Percentiles rank a stretch among this genome's conserved stretches.
phyloP scores from a whole-genome alignment of 2,888 invertebrate species.

The Epinotia brunnichana region DNA sequence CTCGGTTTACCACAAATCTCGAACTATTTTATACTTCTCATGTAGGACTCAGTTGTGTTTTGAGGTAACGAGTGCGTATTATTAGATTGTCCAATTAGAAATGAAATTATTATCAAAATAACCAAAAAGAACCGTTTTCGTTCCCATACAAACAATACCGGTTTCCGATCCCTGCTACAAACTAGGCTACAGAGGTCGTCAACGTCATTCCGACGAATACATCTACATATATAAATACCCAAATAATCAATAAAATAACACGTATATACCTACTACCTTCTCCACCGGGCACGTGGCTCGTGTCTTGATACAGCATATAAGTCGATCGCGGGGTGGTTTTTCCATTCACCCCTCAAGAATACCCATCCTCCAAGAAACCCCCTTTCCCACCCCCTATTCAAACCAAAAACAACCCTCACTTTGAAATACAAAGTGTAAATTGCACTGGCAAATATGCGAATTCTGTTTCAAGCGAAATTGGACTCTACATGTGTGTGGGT shows the following conservation, averaged over 20 bases:
- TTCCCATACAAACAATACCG: too few species aligned
- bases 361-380: conserved; percentile 42
- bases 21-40: too few species aligned
- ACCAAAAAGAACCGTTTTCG: too few species aligned
- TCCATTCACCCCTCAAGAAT: conserved; percentile 51
- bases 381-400: conserved; percentile 2
- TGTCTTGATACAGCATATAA: conserved; percentile 52
- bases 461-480: background rate
- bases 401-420: conserved; percentile 9
- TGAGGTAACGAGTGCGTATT: too few species aligned
- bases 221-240: too few species aligned
- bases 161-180: too few species aligned
- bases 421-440: background rate
- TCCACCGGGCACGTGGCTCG: conserved; percentile 9
- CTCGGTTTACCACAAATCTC: too few species aligned
- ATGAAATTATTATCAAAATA: too few species aligned
- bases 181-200: too few species aligned
- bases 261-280: conserved; percentile 8
- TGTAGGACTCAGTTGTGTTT: too few species aligned
- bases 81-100: too few species aligned
- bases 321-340: conserved; percentile 52
- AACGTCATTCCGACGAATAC: too few species aligned
- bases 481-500: background rate
- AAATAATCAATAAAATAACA: background rate
- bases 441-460: background rate